These are phyloP conservation scores for Thyatira batis DNA, from an alignment of 2,888 invertebrate species.

Conservation along the genomic window DNA sequence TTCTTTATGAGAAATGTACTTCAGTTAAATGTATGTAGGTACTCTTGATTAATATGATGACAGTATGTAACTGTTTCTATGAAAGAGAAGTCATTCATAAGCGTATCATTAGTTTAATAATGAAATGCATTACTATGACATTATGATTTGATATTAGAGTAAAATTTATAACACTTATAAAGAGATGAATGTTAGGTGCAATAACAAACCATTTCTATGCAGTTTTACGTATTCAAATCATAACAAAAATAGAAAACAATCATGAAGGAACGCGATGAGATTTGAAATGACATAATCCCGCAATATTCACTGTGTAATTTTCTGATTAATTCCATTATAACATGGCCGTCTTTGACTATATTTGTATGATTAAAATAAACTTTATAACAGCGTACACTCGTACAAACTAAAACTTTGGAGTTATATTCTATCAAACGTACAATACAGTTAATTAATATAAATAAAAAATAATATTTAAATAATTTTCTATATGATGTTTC, in stretches of 20 bases:
- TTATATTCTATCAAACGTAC: too few species aligned
- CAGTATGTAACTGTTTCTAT: background rate
- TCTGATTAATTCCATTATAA: background rate
- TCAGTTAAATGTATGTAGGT: slow-evolving; percentile 8
- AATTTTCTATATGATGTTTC: too few species aligned
- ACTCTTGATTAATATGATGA: slow-evolving; percentile 5
- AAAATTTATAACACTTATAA: too few species aligned
- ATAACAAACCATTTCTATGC: background rate
- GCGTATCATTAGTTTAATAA: background rate
- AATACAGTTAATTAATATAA: too few species aligned
- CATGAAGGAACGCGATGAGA: background rate
- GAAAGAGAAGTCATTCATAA: background rate
- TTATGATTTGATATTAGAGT: too few species aligned
- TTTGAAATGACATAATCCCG: background rate
- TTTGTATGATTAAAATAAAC: too few species aligned
- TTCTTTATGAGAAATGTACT: slow-evolving; percentile 50
- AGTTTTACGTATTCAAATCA: background rate
- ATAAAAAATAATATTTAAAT: too few species aligned
- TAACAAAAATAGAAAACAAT: background rate
- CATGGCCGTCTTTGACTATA: background rate
- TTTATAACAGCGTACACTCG: too few species aligned
- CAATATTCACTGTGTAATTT: background rate
- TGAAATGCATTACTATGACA: background rate
- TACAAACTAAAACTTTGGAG: too few species aligned
- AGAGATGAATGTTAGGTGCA: background rate